Base-by-base conservation (phyloP, 2,888 invertebrate species). In the Deilephila porcellus region DNA sequence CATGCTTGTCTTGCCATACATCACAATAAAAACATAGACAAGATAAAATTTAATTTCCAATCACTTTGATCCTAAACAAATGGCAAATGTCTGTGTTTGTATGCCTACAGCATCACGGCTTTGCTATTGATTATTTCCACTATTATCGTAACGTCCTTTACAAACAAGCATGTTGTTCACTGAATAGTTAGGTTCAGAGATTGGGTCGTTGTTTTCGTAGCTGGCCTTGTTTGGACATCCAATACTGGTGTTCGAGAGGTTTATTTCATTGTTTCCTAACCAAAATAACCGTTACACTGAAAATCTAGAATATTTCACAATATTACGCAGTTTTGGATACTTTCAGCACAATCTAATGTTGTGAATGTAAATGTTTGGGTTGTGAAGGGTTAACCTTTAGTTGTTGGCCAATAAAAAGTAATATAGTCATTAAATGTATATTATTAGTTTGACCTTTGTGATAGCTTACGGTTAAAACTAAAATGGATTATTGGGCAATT, bases 211-310 rank as follows among this genome's bases (percentile, higher is more conserved):
- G 67, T 67, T 67, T 52, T 67, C 67, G 25, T 45, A 67, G 67
- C 45, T 11, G 45, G 45, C 45, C 11, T 14, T 45, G 45, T 45
- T 45, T 45, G 45, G 3, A 45, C 45, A 14, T 3, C 45, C 11
- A 45, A 14, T 25, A 25, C 52, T 67, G 25, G 25, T 67, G 29
- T 67, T 29, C 45, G 52, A 67, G 52, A 25, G 14, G 45, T 67
- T 29, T 14, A 67, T 67, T 67, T 52, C 25, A 67, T 67, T 67
- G 67, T 67, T 67, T 67, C 52, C 45, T 67, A 25, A 25, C 52
- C 25, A 52, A 67, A 17, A 67, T 67, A 67, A 67, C 45, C 67
- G 67, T 67, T 67, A 67, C 6, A n/a, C 56, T 5, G 17, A 56
- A n/a, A 67, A 25, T 52, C 25, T 52, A 45, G 52, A 52, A 52